Conservation (phyloP, 2,113 vertebrate genomes). For the Silurus meridionalis region DNA sequence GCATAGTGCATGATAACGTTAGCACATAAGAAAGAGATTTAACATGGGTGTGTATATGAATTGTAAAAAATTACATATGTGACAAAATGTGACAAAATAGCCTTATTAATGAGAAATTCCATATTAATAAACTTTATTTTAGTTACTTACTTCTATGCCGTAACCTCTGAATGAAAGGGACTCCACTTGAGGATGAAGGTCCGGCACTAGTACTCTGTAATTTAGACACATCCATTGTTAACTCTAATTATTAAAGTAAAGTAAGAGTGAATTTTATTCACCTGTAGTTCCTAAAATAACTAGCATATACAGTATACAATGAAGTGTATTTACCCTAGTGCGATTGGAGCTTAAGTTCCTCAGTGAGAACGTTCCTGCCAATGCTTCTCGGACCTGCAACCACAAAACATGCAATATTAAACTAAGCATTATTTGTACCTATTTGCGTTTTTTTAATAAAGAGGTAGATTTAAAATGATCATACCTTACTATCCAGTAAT, state of each 20-base stretch:
- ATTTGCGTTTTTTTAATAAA: background rate
- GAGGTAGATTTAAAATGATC: background rate
- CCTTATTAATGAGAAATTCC: too few species aligned
- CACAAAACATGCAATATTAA: background rate
- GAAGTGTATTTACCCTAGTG: conserved; percentile 6
- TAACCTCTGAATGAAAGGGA: conserved; percentile 6
- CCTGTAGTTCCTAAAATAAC: background rate
- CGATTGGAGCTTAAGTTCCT: background rate
- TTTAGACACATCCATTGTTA: background rate
- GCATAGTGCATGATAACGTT: background rate
- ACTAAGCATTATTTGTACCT: background rate
- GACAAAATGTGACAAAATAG: too few species aligned
- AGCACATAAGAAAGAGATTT: background rate
- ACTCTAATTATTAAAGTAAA: background rate
- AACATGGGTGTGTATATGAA: too few species aligned
- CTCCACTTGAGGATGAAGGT: conserved; percentile 10
- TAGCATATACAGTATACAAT: background rate
- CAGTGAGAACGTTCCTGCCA: background rate
- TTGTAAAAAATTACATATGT: too few species aligned
- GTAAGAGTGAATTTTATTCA: background rate
- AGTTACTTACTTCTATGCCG: conserved; percentile 4
- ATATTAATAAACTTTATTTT: too few species aligned
- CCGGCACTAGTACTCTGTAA: conserved; percentile 9
- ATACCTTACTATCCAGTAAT: conserved; percentile 35
- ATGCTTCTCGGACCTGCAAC: conserved; percentile 4